Evolutionary conservation across 1,140 invertebrate species (phyloP), one percentile per base, ranked within the genome.

Genomic region (Formica exsecta): DNA sequence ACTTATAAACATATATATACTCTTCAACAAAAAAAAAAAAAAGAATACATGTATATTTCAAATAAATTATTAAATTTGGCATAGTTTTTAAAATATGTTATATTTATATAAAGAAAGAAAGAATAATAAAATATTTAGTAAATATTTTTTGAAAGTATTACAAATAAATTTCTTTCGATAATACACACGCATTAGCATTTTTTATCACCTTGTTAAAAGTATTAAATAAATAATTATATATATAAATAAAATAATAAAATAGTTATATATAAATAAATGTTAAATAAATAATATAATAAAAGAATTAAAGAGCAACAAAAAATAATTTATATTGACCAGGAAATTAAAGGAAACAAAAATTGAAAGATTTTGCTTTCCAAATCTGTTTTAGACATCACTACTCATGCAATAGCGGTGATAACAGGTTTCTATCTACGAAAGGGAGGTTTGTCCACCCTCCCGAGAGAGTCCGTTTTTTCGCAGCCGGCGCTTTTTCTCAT

Each of bases 401-500:
- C 13, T 32, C 44, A n/a, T 77, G 16, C 36, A 25, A 2, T 11
- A 8, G 13, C n/a, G n/a, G n/a, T n/a, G 61, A 19, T n/a, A 44
- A 5, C 4, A 3, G 13, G 16, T 16, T 70, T 59, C 6, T 48
- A 70, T 80, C 6, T 19, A 36, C 48, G 64, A 19, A 48, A 11
- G 3, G 19, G 3, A 65, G 19, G 32, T 29, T 70, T 41, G 36
- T 41, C 48, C 44, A 57, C 22, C 36, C 36, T 51, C 48, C n/a
- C 32, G 0, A 36, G 19, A 7, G 32, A 29, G 25, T 11, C 1
- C 48, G 32, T 5, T 41, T 80, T 80, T 80, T 57, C 22, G 62
- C 29, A 68, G 38, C 22, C 11, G 32, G 3, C 5, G n/a, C 38
- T 80, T 77, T 80, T 57, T 80, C 36, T 70, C 48, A 25, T 7